These are phyloP conservation scores for Epinephelus fuscoguttatus DNA, from an alignment of 2,113 vertebrate species.

Conservation along the genomic window DNA sequence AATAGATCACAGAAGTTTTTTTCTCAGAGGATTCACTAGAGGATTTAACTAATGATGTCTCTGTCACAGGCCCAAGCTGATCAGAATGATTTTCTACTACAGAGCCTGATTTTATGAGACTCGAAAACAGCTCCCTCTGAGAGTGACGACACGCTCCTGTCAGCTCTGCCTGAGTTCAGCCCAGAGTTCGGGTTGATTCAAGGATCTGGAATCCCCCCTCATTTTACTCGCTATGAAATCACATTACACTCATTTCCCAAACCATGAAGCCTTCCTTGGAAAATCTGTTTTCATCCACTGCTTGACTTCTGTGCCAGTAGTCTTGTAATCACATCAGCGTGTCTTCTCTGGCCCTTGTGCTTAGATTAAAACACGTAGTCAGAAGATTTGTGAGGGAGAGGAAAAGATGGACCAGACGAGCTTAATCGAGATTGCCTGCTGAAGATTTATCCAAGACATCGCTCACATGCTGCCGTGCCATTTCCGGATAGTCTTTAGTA, in stretches of 20 bases:
- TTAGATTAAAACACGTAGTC: constrained; percentile 42
- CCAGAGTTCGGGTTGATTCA: constrained; percentile 25
- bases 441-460: constrained; percentile 51
- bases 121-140: neutral
- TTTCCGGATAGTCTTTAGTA: constrained; percentile 46
- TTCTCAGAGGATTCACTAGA: neutral
- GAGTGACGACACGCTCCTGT: constrained; percentile 22
- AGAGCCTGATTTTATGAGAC: neutral
- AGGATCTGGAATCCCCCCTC: constrained; percentile 43
- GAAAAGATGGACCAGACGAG: constrained; percentile 35
- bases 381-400: constrained; percentile 36
- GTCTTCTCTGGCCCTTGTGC: constrained; percentile 16
- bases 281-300: constrained; percentile 53
- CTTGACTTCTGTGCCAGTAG: constrained; percentile 35
- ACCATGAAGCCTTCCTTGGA: constrained; percentile 38
- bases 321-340: constrained; percentile 58
- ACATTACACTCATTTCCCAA: constrained; percentile 35
- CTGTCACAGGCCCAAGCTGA: constrained; percentile 10
- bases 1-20: neutral
- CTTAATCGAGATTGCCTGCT: constrained; percentile 31
- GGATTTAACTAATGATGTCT: constrained; percentile 11
- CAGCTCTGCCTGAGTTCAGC: constrained; percentile 6
- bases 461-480: constrained; percentile 33
- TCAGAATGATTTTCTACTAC: constrained; percentile 21
- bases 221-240: constrained; percentile 28